Conservation (phyloP, 2,888 invertebrate genomes). For the Sicus ferrugineus region DNA sequence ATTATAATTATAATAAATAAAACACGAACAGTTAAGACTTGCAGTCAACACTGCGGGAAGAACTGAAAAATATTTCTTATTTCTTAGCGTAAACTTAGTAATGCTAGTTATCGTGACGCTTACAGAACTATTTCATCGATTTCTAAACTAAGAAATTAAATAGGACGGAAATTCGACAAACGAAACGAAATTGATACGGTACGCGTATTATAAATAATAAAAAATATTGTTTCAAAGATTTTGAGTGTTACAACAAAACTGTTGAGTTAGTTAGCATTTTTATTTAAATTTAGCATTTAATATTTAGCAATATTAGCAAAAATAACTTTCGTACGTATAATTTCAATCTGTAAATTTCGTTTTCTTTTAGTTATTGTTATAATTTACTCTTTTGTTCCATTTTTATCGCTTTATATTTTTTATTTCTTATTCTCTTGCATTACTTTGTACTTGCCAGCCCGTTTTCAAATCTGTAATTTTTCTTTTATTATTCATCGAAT, state of each 20-base stretch:
- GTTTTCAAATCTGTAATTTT: too few species aligned
- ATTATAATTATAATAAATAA: too few species aligned
- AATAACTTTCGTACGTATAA: not conserved
- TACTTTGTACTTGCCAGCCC: too few species aligned
- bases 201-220: not conserved
- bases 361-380: too few species aligned
- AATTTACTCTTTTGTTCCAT: too few species aligned
- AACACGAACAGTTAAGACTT: too few species aligned
- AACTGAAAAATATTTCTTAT: slow-evolving; percentile 5
- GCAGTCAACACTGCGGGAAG: slow-evolving; percentile 34
- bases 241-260: not conserved
- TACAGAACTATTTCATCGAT: not conserved
- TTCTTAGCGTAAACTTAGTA: not conserved
- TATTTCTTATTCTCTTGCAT: too few species aligned
- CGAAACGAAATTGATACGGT: not conserved
- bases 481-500: too few species aligned
- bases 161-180: slow-evolving; percentile 27
- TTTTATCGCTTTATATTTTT: too few species aligned
- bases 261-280: not conserved
- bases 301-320: not conserved
- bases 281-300: too few species aligned
- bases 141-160: slow-evolving; percentile 15
- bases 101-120: not conserved
- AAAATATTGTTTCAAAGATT: not conserved
- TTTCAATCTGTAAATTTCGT: too few species aligned